Base-by-base conservation (phyloP, 2,113 vertebrate species). In the Prolemur simus region DNA sequence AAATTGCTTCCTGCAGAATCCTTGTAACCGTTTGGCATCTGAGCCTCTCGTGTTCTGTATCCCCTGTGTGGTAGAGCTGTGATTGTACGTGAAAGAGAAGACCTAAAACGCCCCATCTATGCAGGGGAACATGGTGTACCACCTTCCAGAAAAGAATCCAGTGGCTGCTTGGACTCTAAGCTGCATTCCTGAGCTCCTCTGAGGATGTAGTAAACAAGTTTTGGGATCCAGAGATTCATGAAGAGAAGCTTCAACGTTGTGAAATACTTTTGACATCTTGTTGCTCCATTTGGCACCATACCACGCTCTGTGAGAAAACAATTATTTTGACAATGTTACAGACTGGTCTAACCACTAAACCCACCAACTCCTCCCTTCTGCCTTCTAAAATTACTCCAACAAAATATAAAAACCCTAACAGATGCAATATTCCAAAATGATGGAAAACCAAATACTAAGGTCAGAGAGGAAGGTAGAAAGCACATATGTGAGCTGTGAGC, bases 1-100 rank as follows among this genome's bases (percentile, higher is more conserved):
- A 63, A 91, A 56, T 95, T 27, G 54, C 83, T 98, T 96, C 83
- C 93, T 97, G 78, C 58, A 93, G 68, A 91, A 93, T 93, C 80
- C 91, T 73, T 45, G 18, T 76, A 91, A 89, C 68, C 47, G 9
- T 34, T 83, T 89, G 82, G 94, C 88, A 66, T 96, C 60, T 10
- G 74, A 78, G n/a, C 45, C 86, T 74, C 56, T n/a, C 60, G 71
- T 93, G 42, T 47, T 71, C 85, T 11, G 25, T 81, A 68, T 95
- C 69, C 15, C 23, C 39, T 42, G 58, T 66, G 95, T 54, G 68
- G 92, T 45, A 56, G 6, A 76, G 74, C 87, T 39, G 74, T 13
- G 64, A 76, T 27, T 42, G 71, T 71, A 88, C 1, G 8, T 81
- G 81, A 93, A 83, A 82, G 74, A 58, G 49, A 92, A 89, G 17